phyloP scores from a whole-genome alignment of 2,797 vertebrate genomes.

The Amblyopsis hoosieri region DNA sequence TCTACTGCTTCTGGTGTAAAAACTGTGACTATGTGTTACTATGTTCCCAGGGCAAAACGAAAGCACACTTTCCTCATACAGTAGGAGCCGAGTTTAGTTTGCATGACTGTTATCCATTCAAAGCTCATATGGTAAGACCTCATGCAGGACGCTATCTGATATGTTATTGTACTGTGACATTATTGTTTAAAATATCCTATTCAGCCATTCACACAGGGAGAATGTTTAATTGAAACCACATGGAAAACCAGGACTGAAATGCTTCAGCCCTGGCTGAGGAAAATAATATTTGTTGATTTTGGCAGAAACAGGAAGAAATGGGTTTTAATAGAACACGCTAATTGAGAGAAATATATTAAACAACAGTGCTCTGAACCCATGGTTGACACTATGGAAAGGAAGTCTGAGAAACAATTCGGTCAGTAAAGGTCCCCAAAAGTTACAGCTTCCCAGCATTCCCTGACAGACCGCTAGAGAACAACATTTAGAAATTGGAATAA shows the following conservation, averaged over 20 bases:
- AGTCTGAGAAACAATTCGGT: slow-evolving; percentile 7
- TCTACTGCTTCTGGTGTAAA: no score
- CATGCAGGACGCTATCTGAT: slow-evolving; percentile 21
- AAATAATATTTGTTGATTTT: slow-evolving; percentile 23
- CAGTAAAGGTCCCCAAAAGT: not conserved
- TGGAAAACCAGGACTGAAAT: slow-evolving; percentile 19
- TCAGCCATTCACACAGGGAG: slow-evolving; percentile 20
- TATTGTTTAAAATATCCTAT: slow-evolving; percentile 19
- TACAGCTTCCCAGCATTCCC: slow-evolving; percentile 45
- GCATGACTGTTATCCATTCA: not conserved
- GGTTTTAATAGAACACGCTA: slow-evolving; percentile 29
- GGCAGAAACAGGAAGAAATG: slow-evolving; percentile 21
- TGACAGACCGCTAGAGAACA: slow-evolving; percentile 25
- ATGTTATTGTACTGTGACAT: slow-evolving; percentile 32
- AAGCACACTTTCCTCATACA: not conserved
- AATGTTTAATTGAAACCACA: slow-evolving; percentile 44
- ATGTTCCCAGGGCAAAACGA: not conserved
- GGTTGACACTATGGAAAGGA: slow-evolving; percentile 8
- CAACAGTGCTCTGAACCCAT: slow-evolving; percentile 13
- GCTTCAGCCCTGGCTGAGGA: not conserved
- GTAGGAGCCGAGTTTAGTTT: not conserved
- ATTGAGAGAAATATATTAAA: slow-evolving; percentile 41
- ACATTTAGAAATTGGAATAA: slow-evolving; percentile 16
- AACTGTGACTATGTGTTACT: no score
- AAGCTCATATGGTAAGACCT: slow-evolving; percentile 2